Evolutionary conservation across 2,888 invertebrate species (phyloP).

Genomic region (Aphodius granarius): DNA sequence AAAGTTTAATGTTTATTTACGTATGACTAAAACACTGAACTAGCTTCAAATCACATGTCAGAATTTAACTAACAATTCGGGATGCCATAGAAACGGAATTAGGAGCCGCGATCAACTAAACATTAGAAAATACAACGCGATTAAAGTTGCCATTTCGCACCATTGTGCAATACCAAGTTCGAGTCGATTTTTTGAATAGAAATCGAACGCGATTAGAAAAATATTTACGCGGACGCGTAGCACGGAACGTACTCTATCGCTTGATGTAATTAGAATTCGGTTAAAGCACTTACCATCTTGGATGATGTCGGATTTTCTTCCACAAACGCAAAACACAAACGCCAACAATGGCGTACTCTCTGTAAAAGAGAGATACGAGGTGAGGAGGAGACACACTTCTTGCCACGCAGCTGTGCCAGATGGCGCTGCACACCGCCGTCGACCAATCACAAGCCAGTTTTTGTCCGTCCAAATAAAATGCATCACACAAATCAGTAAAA

Average conservation of each 20-base stretch:
- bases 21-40: neutral
- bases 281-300: conserved; percentile 70
- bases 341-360: conserved; percentile 87
- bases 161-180: conserved; percentile 6
- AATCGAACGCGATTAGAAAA: neutral
- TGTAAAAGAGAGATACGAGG: conserved; percentile 67
- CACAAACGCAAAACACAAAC: conserved; percentile 68
- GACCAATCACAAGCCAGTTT: conserved; percentile 23
- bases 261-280: neutral
- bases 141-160: neutral
- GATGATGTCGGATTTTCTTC: conserved; percentile 73
- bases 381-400: conserved; percentile 24
- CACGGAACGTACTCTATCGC: conserved; percentile 30
- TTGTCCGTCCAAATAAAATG: conserved; percentile 3
- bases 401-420: conserved; percentile 37
- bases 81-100: neutral
- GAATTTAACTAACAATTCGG: neutral
- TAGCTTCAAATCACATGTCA: neutral
- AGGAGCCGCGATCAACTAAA: neutral
- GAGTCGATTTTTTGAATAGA: neutral
- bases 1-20: conserved; percentile 4
- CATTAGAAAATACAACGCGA: neutral
- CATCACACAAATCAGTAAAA: neutral
- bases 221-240: conserved; percentile 9
- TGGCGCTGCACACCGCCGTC: conserved; percentile 23